phyloP scores from a whole-genome alignment of 2,888 invertebrate genomes.

The Cryptus armator region DNA sequence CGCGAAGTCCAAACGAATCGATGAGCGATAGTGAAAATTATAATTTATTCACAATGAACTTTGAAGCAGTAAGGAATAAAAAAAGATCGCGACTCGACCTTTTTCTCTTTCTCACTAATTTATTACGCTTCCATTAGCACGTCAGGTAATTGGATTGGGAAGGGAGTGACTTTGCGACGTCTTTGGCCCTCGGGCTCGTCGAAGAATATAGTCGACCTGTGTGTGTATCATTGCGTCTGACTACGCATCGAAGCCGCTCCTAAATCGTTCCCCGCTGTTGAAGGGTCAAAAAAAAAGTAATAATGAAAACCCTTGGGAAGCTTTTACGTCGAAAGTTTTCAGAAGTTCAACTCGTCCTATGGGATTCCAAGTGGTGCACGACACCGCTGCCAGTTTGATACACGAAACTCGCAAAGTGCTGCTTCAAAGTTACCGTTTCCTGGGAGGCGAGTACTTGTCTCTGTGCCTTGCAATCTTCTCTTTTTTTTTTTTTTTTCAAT shows the following conservation, averaged over 20 bases:
- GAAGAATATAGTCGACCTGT: background rate
- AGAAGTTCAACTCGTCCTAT: conserved; percentile 22
- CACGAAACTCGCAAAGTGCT: conserved; percentile 4
- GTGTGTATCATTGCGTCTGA: background rate
- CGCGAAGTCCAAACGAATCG: background rate
- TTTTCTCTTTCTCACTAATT: conserved; percentile 17
- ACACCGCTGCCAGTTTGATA: conserved; percentile 12
- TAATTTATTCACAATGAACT: background rate
- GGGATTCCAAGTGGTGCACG: conserved; percentile 12
- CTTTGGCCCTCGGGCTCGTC: background rate
- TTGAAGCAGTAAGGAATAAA: background rate
- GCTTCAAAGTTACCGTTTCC: background rate
- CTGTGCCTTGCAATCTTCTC: background rate
- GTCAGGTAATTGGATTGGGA: conserved; percentile 45
- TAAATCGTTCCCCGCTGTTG: background rate
- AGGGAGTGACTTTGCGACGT: conserved; percentile 23
- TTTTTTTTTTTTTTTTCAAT: conserved; percentile 11
- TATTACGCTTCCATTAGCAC: conserved; percentile 39
- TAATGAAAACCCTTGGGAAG: background rate
- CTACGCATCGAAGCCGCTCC: conserved; percentile 12
- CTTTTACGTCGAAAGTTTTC: conserved; percentile 16
- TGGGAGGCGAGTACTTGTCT: background rate
- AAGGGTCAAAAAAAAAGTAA: background rate
- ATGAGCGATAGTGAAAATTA: background rate
- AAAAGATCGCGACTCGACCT: background rate